phyloP scores from a whole-genome alignment of 2,797 vertebrate genomes.

The Sarcophilus harrisii region DNA sequence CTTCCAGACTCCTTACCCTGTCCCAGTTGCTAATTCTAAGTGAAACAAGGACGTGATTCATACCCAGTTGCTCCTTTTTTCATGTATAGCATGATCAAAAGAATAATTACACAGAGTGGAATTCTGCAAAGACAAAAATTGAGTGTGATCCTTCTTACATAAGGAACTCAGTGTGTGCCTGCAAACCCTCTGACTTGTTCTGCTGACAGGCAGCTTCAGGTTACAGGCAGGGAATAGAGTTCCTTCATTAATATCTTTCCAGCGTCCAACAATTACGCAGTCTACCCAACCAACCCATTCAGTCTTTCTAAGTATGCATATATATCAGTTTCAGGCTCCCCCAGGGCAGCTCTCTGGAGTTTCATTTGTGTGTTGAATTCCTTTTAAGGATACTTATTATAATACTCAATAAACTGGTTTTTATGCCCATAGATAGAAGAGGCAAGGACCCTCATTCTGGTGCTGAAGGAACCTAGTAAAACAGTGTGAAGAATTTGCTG shows the following conservation, averaged over 20 bases:
- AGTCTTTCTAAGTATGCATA: slow-evolving; percentile 22
- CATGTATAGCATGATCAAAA: slow-evolving; percentile 84
- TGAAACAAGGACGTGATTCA: slow-evolving; percentile 78
- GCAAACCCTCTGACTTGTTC: slow-evolving; percentile 77
- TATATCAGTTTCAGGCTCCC: slow-evolving; percentile 35
- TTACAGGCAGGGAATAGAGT: slow-evolving; percentile 69
- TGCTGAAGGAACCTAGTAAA: neutral
- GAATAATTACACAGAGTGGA: slow-evolving; percentile 83
- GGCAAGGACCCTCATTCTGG: neutral
- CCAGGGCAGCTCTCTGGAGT: neutral
- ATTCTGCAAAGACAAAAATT: slow-evolving; percentile 82
- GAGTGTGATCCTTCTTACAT: slow-evolving; percentile 78
- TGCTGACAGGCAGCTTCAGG: slow-evolving; percentile 72
- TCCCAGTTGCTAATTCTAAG: slow-evolving; percentile 73
- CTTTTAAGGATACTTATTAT: slow-evolving; percentile 26
- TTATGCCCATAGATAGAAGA: slow-evolving; percentile 28
- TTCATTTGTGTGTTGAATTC: neutral
- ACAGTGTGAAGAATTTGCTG: slow-evolving; percentile 32
- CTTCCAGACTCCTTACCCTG: slow-evolving; percentile 56
- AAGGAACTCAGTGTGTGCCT: slow-evolving; percentile 74
- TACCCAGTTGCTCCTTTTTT: slow-evolving; percentile 77
- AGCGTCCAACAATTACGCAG: slow-evolving; percentile 21
- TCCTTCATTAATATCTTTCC: slow-evolving; percentile 45
- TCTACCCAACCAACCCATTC: slow-evolving; percentile 8
- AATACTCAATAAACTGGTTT: slow-evolving; percentile 18